Base-by-base conservation (phyloP, 2,888 invertebrate genomes). In the Saturnia japonica region DNA sequence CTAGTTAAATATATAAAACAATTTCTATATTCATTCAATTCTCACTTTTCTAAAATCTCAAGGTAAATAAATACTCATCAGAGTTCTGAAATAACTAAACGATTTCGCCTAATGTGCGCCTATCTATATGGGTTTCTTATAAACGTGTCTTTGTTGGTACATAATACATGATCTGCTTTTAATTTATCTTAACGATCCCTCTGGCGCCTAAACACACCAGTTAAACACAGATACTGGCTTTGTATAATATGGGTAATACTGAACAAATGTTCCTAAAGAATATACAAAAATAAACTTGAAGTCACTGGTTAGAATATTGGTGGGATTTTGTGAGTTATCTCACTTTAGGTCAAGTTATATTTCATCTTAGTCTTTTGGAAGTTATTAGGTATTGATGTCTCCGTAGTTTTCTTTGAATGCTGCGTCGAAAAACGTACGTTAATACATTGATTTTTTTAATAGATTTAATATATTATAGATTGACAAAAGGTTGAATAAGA, bases 111-210 rank as follows among this genome's bases (percentile, higher is more conserved):
- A 64, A 64, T 40, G 40, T n/a, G 8, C 64, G 64, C 16, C 28
- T 64, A 64, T 64, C 64, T 64, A 25, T 64, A 64, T 51, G 40
- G 68, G 45, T 40, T 68, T 45, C 28, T n/a, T 62, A 69, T 57
- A 71, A 66, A 16, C 67, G 43, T 16, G 22, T 57, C 71, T 47
- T 69, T 71, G 71, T 60, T 14, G 28, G 25, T 14, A 9, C 67
- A 47, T 51, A 14, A 66, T 71, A 79, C 79, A 78, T 82, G 87
- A 84, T 86, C 84, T 86, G 87, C 75, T 85, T 85, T 81, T 85
- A 85, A 88, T 88, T 85, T 84, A 83, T 85, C 83, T 82, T 82
- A 85, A 86, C 82, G 80, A 83, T 79, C 76, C 74, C 70, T 68
- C 68, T 74, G 84, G 85, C 85, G 85, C 82, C 82, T 78, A 71